Conservation (phyloP, 2,888 invertebrate species). For the Ephialtes manifestator region DNA sequence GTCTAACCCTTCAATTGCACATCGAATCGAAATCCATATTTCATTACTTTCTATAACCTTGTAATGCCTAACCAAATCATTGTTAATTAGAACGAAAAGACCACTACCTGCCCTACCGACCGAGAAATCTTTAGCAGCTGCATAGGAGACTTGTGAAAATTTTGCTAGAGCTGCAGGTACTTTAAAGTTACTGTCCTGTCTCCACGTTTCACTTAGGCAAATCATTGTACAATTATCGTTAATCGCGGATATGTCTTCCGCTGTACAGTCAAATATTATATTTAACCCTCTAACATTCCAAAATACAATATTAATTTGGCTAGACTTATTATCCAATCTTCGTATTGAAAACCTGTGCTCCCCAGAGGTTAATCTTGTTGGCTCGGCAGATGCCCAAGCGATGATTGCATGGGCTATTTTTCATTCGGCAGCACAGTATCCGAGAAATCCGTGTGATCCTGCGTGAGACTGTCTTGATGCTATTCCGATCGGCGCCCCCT, state of each 20-base stretch:
- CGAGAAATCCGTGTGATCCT: not conserved
- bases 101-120: not conserved
- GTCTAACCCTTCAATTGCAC: not conserved
- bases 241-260: not conserved
- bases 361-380: no score
- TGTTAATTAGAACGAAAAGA: not conserved
- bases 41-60: not conserved
- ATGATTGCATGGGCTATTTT: no score
- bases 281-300: slow-evolving; percentile 5
- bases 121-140: not conserved
- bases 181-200: not conserved
- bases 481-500: not conserved
- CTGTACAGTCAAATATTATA: not conserved
- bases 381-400: no score
- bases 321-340: not conserved
- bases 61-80: not conserved
- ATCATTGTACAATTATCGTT: not conserved
- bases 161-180: not conserved
- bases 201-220: not conserved
- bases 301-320: not conserved
- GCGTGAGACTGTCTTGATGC: not conserved
- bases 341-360: no score
- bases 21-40: not conserved
- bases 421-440: not conserved
- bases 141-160: not conserved